Evolutionary conservation across 64 coral and sea anemone species (phyloP).

Genomic region (Pocillopora verrucosa): DNA sequence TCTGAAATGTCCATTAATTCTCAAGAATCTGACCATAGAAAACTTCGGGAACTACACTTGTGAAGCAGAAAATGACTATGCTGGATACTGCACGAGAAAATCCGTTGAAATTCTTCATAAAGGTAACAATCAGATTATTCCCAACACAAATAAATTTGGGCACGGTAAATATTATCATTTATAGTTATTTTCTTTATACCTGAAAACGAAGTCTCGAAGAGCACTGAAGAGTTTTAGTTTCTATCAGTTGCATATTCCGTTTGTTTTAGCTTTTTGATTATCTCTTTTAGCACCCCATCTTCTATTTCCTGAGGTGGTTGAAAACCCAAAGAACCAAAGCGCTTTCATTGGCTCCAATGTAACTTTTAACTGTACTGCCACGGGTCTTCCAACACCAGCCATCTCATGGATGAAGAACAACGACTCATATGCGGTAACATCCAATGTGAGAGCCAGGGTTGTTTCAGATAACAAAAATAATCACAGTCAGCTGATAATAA

Average conservation of each 20-base stretch:
- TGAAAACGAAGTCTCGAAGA: no score
- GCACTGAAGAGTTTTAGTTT: no score
- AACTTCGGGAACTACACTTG: not conserved
- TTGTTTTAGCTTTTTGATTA: no score
- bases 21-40: not conserved
- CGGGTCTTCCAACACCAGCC: not conserved
- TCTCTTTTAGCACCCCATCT: no score
- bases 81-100: not conserved
- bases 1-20: not conserved
- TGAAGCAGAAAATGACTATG: not conserved
- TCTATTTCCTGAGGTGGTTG: not conserved
- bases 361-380: constrained; percentile 4
- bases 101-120: not conserved
- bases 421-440: not conserved
- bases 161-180: no score
- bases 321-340: not conserved
- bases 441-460: not conserved
- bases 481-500: constrained; percentile 3
- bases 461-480: not conserved
- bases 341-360: not conserved
- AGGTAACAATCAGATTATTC: not conserved
- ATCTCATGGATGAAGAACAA: not conserved
- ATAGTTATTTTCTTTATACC: no score
- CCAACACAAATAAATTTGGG: no score
- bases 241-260: no score